A percentile compares a stretch with the other conserved stretches of the same genome.
Evolutionary conservation across 2,797 vertebrate genomes (phyloP).

Genomic region (Schizothorax lantsangensis): DNA sequence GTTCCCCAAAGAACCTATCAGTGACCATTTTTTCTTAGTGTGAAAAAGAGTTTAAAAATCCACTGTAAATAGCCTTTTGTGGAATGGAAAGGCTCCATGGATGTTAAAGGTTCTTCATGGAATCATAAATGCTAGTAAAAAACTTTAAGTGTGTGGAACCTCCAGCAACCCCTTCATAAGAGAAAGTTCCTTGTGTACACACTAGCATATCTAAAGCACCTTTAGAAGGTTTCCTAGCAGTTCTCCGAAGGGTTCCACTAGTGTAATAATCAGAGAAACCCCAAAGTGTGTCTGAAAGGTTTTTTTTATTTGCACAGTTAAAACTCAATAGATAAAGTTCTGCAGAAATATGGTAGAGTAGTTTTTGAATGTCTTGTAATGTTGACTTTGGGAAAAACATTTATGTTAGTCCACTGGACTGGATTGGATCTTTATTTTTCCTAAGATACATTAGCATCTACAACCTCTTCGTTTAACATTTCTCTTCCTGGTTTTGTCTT

Average conservation of each 20-base stretch:
- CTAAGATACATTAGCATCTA: not conserved
- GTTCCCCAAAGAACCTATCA: not conserved
- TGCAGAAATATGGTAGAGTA: slow-evolving; percentile 5
- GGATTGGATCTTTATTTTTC: not conserved
- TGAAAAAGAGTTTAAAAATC: not conserved
- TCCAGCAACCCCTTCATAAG: not conserved
- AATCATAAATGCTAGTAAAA: not conserved
- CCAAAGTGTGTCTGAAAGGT: not conserved
- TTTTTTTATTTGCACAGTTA: not conserved
- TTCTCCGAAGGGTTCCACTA: not conserved
- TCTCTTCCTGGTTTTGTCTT: slow-evolving; percentile 45
- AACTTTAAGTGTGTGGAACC: not conserved
- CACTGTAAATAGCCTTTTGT: not conserved
- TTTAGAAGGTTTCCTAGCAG: not conserved
- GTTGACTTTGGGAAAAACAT: not conserved
- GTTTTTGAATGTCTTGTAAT: slow-evolving; percentile 3
- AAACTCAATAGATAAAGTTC: too few relatives aligned
- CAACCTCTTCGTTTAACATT: slow-evolving; percentile 1
- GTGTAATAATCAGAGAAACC: too few relatives aligned
- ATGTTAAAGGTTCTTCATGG: not conserved
- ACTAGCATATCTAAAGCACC: not conserved
- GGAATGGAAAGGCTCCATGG: not conserved
- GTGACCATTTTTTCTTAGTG: not conserved
- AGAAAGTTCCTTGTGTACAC: not conserved
- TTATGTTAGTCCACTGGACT: not conserved